These are phyloP conservation scores for Chiloscyllium punctatum DNA, from an alignment of 2,797 vertebrate genomes.

Conservation along the genomic window DNA sequence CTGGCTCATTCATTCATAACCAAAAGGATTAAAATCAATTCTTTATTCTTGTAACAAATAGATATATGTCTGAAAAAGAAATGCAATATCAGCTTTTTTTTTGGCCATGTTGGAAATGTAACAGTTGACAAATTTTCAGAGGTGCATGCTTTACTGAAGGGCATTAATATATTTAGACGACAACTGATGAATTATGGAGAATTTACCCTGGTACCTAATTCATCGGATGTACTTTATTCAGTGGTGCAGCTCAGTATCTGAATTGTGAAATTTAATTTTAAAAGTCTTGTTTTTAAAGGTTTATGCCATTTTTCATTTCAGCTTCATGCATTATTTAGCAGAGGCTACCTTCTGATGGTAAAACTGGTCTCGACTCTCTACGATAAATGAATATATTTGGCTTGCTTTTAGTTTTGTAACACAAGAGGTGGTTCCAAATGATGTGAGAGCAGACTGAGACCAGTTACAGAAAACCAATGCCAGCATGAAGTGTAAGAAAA, in stretches of 20 bases:
- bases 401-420: background rate
- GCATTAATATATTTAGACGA: background rate
- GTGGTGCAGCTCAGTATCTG: background rate
- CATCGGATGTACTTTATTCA: background rate
- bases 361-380: background rate
- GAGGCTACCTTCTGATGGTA: background rate
- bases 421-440: too few species aligned
- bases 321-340: constrained; percentile 13
- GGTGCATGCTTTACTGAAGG: constrained; percentile 19
- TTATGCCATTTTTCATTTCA: constrained; percentile 16
- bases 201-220: background rate
- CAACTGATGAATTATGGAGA: constrained; percentile 6
- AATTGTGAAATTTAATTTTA: background rate
- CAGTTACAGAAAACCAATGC: background rate
- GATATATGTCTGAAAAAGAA: constrained; percentile 6
- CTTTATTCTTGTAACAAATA: constrained; percentile 13
- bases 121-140: constrained; percentile 7
- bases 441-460: too few species aligned
- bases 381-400: background rate
- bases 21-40: constrained; percentile 18
- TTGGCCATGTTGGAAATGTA: background rate
- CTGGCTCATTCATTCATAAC: background rate
- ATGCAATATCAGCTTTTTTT: constrained; percentile 1
- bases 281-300: background rate
- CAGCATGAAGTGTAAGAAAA: too few species aligned